Evolutionary conservation across 2,797 vertebrate genomes (phyloP).

Genomic region (Zenarchopterus dispar): DNA sequence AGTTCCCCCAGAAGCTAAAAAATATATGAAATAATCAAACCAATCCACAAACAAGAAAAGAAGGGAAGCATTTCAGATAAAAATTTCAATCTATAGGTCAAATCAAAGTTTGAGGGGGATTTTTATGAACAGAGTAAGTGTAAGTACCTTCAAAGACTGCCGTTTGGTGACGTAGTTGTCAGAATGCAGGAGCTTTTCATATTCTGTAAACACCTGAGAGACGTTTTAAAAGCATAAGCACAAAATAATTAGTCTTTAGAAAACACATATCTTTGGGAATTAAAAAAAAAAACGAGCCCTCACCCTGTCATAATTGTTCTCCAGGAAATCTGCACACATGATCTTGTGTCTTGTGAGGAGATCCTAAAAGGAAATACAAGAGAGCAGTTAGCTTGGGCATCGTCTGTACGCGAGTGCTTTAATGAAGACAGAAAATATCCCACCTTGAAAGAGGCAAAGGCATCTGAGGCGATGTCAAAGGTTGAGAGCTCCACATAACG

Average conservation of each 20-base stretch:
- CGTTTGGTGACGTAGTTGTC: constrained; percentile 88
- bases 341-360: constrained; percentile 87
- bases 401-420: no score
- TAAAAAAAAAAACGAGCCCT: constrained; percentile 28
- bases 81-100: no score
- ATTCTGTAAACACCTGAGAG: constrained; percentile 83
- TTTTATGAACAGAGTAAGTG: constrained; percentile 5
- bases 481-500: constrained; percentile 85
- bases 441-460: constrained; percentile 87
- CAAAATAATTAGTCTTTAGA: background rate
- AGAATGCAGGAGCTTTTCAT: constrained; percentile 87
- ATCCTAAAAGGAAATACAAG: constrained; percentile 68
- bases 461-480: constrained; percentile 87
- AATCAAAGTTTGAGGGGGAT: background rate
- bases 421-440: background rate
- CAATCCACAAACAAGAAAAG: background rate
- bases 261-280: no score
- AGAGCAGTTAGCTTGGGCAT: constrained; percentile 6
- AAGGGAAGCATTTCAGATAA: background rate
- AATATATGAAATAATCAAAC: background rate
- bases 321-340: constrained; percentile 86
- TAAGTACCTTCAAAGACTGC: constrained; percentile 85
- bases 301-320: constrained; percentile 85
- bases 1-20: constrained; percentile 85
- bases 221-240: constrained; percentile 16